phyloP scores from a whole-genome alignment of 2,888 invertebrate genomes.

The Oscheius sp. region DNA sequence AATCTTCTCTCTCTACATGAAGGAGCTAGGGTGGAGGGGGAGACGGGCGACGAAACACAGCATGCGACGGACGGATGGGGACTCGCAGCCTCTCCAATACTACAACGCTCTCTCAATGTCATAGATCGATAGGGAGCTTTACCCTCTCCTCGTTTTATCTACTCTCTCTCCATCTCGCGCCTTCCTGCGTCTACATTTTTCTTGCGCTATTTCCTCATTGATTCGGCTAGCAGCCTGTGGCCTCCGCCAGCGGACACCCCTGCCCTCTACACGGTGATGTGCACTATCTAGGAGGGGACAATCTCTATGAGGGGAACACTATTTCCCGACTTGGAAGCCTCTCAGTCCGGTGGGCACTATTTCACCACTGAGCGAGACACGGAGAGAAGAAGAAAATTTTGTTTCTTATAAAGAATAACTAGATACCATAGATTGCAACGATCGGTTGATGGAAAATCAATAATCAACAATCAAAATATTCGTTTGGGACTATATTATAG shows the following conservation, averaged over 20 bases:
- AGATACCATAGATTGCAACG: no score
- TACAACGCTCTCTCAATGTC: slow-evolving; percentile 6
- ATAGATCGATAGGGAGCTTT: slow-evolving; percentile 16
- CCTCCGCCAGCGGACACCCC: slow-evolving; percentile 15
- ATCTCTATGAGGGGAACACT: slow-evolving; percentile 18
- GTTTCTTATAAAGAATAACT: no score
- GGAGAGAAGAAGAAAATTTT: slow-evolving; percentile 26
- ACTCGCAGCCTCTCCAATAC: slow-evolving; percentile 11
- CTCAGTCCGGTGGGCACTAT: slow-evolving; percentile 8
- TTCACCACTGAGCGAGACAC: slow-evolving; percentile 1
- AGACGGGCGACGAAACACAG: slow-evolving; percentile 27
- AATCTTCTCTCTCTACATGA: slow-evolving; percentile 22
- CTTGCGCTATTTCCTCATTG: slow-evolving; percentile 22
- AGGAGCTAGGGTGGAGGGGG: slow-evolving; percentile 18
- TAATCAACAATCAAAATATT: no score
- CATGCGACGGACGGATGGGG: neutral
- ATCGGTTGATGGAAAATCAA: no score
- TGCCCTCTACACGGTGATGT: neutral
- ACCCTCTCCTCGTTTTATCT: neutral
- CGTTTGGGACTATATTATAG: no score
- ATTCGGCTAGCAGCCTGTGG: slow-evolving; percentile 29
- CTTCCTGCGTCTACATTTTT: neutral
- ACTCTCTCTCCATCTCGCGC: neutral
- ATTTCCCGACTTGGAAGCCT: slow-evolving; percentile 24
- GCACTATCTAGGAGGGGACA: slow-evolving; percentile 1